Percentiles rank a stretch among this genome's conserved stretches.
Conservation (phyloP, 2,888 invertebrate species). For the Zhuqinia jingwanae region DNA sequence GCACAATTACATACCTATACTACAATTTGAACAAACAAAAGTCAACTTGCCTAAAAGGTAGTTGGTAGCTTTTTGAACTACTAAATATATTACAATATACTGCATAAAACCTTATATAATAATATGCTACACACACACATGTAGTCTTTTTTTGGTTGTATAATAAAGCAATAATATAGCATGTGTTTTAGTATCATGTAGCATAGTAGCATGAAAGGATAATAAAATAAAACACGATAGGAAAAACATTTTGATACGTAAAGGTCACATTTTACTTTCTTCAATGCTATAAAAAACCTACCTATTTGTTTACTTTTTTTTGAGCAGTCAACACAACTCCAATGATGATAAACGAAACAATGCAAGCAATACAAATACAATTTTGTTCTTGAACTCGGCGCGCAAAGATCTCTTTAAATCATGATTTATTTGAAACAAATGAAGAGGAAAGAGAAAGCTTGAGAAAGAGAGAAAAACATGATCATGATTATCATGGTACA, state of each 20-base stretch:
- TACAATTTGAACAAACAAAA: too few species aligned
- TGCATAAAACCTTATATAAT: too few species aligned
- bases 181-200: too few species aligned
- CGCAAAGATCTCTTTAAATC: not conserved
- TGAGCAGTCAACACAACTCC: not conserved
- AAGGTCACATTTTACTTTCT: constrained; percentile 7
- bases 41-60: too few species aligned
- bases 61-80: too few species aligned
- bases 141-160: too few species aligned
- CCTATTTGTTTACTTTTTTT: not conserved
- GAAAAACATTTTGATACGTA: not conserved
- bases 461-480: not conserved
- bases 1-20: too few species aligned
- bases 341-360: not conserved
- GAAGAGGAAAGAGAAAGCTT: not conserved
- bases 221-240: too few species aligned
- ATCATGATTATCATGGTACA: not conserved
- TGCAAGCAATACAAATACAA: not conserved
- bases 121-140: too few species aligned
- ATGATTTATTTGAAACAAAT: constrained; percentile 34
- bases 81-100: too few species aligned
- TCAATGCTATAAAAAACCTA: not conserved
- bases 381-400: not conserved
- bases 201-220: too few species aligned
- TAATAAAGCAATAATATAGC: too few species aligned